Percentiles rank a stretch among this genome's conserved stretches.
These are phyloP conservation scores for Gryllus longicercus DNA, from an alignment of 2,888 invertebrate genomes.

Conservation along the genomic window DNA sequence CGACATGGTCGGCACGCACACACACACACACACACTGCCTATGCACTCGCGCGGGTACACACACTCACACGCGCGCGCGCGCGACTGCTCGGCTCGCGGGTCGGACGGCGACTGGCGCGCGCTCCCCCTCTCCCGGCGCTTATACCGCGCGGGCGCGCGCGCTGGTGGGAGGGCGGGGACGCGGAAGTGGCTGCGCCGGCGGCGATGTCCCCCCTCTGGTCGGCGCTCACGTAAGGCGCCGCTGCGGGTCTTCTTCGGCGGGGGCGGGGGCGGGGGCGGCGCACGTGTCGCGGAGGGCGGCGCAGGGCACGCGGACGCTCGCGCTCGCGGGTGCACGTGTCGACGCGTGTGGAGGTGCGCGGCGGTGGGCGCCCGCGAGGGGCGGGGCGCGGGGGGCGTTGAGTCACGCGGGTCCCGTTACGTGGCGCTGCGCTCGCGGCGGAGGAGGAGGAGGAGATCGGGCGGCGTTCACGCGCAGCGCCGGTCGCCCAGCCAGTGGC, in stretches of 20 bases:
- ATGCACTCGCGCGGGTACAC: background rate
- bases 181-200: background rate
- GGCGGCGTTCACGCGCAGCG: no score
- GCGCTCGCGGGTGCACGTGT: background rate
- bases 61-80: background rate
- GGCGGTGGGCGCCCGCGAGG: no score
- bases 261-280: background rate
- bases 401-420: no score
- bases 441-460: no score
- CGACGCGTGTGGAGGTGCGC: background rate
- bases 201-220: background rate
- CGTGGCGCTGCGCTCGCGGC: no score
- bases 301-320: background rate
- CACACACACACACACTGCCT: background rate
- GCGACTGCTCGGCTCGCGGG: background rate
- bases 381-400: no score
- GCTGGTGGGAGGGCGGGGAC: background rate
- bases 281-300: background rate
- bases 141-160: background rate
- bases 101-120: background rate
- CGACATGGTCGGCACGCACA: background rate
- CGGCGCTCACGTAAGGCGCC: background rate
- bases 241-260: background rate
- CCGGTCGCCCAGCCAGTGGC: no score
- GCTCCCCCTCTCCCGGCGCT: background rate